Evolutionary conservation across 2,113 vertebrate genomes (phyloP), one percentile per base, ranked within the genome.

Genomic region (Platichthys flesus): DNA sequence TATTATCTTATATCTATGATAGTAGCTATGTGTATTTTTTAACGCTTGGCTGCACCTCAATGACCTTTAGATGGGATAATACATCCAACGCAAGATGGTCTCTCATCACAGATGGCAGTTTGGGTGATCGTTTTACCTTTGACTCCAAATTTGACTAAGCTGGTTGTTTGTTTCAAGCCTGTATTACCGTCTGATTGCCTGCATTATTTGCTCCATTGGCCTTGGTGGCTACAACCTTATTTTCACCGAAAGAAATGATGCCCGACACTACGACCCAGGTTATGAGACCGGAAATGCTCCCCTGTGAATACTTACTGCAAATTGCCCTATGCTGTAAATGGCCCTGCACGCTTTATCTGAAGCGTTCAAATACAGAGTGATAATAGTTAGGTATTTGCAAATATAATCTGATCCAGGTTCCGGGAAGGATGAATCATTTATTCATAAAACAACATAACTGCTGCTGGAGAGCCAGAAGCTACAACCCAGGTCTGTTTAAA

Each of bases 381-480:
- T 69, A 9, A 10, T 31, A 55, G 55, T 68, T 15, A 69, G 37
- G 42, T 65, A 65, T 75, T 75, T 76, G 68, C 60, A 86, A 78
- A 76, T 47, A 78, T 40, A 52, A 66, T 67, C 47, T 71, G 85
- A 74, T 68, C 74, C 70, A 71, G 9, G 64, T 74, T 74, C 68
- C 65, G 74, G 58, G 37, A 57, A 42, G 67, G 47, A 70, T 63
- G 74, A 75, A 69, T 37, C 62, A 78, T 31, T 58, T 76, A 72
- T 49, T 84, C 57, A 74, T 52, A 49, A 13, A 76, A 60, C n/a
- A 52, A 23, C 45, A 51, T 1, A 15, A n/a, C 64, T 49, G 58
- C 82, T 65, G 59, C 60, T 67, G 7, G 26, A 64, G 65, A 55
- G 40, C 73, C 40, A 56, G 28, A 54, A 79, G 28, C 21, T 31